These are phyloP conservation scores for Xyrauchen texanus DNA, from an alignment of 2,113 vertebrate genomes.

Conservation along the genomic window DNA sequence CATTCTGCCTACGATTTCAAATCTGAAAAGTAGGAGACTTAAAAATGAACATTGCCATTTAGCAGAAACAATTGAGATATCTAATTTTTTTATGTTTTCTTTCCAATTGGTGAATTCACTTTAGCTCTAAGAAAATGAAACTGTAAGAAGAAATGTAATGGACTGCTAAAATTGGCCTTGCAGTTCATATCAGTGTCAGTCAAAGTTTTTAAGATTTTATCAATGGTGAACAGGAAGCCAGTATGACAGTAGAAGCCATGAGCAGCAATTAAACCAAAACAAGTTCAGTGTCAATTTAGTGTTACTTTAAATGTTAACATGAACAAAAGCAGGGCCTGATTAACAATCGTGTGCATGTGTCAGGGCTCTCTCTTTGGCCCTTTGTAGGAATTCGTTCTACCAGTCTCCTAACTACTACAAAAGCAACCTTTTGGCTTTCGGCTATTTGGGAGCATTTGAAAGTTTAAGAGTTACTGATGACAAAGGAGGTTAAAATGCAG, in stretches of 20 bases:
- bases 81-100: neutral
- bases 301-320: neutral
- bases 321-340: neutral
- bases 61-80: neutral
- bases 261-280: neutral
- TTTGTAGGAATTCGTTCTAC: too few relatives aligned
- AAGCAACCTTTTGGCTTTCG: too few relatives aligned
- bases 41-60: too few relatives aligned
- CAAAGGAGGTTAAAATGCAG: too few relatives aligned
- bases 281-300: neutral
- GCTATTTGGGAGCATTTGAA: constrained; percentile 64
- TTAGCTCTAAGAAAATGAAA: neutral
- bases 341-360: neutral
- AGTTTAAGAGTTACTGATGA: too few relatives aligned
- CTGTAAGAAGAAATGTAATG: too few relatives aligned
- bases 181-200: too few relatives aligned
- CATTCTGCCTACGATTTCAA: too few relatives aligned
- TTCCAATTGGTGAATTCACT: neutral
- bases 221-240: neutral
- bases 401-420: too few relatives aligned
- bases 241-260: too few relatives aligned
- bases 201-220: neutral
- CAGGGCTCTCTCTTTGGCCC: constrained; percentile 47
- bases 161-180: too few relatives aligned
- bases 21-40: too few relatives aligned